Evolutionary conservation across 1,140 invertebrate species (phyloP).

Genomic region (Calliopsis andreniformis): DNA sequence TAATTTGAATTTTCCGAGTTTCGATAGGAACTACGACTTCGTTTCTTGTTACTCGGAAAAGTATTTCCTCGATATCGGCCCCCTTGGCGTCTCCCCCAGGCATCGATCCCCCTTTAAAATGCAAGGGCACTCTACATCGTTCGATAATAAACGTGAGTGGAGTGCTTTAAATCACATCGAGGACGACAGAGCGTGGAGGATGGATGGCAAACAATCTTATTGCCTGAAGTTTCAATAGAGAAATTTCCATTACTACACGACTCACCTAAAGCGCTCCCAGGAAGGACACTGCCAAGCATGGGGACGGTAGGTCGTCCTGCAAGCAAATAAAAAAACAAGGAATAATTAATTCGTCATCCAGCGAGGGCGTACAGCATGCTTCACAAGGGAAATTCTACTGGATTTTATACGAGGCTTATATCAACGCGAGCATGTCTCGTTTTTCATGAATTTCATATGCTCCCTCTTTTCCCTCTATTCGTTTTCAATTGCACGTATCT

Average conservation of each 20-base stretch:
- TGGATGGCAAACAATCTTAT: constrained; percentile 42
- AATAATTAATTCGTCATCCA: constrained; percentile 40
- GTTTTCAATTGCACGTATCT: no score
- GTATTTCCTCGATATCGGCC: background rate
- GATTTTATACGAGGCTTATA: background rate
- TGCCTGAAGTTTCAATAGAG: constrained; percentile 40
- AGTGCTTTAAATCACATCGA: constrained; percentile 24
- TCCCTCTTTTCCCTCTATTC: no score
- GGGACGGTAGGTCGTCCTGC: constrained; percentile 63
- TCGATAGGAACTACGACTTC: no score
- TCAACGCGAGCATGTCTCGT: background rate
- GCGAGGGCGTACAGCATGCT: background rate
- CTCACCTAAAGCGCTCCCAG: constrained; percentile 67
- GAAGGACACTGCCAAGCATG: constrained; percentile 62
- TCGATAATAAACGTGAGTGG: constrained; percentile 29
- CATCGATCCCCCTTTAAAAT: constrained; percentile 42
- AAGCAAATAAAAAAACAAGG: constrained; percentile 46
- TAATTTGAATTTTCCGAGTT: constrained; percentile 2
- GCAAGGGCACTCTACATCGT: constrained; percentile 13
- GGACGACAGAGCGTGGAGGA: constrained; percentile 1
- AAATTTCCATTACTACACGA: constrained; percentile 45
- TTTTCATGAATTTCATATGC: background rate
- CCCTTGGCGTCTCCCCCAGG: background rate
- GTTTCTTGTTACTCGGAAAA: background rate
- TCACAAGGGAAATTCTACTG: constrained; percentile 1